Percentiles rank a stretch among this genome's conserved stretches.
These are phyloP conservation scores for Amphilophus citrinellus DNA, from an alignment of 2,113 vertebrate genomes.

Conservation along the genomic window DNA sequence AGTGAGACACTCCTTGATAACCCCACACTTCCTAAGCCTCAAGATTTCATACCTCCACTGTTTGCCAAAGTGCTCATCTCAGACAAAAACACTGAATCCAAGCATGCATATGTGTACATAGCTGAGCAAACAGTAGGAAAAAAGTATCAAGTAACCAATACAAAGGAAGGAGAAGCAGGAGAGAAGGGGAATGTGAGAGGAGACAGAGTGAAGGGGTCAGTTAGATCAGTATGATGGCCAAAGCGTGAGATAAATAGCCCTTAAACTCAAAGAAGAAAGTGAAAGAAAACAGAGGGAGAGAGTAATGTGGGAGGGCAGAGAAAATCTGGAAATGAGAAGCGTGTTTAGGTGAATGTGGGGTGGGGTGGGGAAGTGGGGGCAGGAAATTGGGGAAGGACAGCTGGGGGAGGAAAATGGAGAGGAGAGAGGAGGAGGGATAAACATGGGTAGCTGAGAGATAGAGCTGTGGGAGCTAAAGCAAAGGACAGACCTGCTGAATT, in stretches of 20 bases:
- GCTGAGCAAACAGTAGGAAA: conserved; percentile 24
- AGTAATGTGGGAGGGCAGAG: conserved; percentile 11
- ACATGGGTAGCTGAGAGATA: conserved; percentile 18
- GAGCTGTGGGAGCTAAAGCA: conserved; percentile 56
- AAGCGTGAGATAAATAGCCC: not conserved
- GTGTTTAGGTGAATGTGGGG: conserved; percentile 23
- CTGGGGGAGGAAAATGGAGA: conserved; percentile 22
- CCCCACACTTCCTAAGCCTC: conserved; percentile 65
- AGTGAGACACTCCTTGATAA: conserved; percentile 72
- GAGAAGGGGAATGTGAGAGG: not conserved
- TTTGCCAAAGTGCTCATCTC: conserved; percentile 56
- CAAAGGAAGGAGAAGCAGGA: conserved; percentile 39
- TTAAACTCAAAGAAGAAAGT: conserved; percentile 28
- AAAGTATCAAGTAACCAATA: conserved; percentile 21
- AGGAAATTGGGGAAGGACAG: conserved; percentile 12
- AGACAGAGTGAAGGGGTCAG: not conserved
- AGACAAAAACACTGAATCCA: conserved; percentile 44
- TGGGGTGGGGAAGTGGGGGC: conserved; percentile 23
- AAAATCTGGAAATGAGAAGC: conserved; percentile 30
- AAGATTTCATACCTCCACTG: conserved; percentile 57
- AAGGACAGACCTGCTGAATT: conserved; percentile 61
- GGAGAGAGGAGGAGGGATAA: not conserved
- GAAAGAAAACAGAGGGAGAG: conserved; percentile 10
- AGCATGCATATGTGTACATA: not conserved
- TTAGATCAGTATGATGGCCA: conserved; percentile 12